Percentiles rank a stretch among this genome's conserved stretches.
These are phyloP conservation scores for Baryphthengus martii DNA, from an alignment of 2,113 vertebrate species.

Conservation along the genomic window DNA sequence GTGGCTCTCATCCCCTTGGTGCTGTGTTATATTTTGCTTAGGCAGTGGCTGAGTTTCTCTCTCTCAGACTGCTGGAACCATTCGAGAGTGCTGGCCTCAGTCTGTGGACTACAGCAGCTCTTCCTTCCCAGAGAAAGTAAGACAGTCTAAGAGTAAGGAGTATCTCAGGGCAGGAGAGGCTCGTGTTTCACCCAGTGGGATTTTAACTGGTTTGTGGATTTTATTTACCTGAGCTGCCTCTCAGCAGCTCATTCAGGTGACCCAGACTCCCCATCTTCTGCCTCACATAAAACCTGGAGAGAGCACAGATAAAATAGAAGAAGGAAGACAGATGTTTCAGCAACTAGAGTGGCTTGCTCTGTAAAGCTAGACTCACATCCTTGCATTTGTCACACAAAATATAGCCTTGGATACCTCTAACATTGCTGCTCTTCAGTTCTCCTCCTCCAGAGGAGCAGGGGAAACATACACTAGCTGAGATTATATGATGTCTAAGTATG, in stretches of 20 bases:
- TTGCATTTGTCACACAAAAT: background rate
- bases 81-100: background rate
- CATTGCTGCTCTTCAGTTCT: background rate
- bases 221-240: background rate
- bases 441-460: accelerated
- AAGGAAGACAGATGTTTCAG: background rate
- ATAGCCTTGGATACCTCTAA: background rate
- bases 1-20: background rate
- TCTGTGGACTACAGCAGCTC: background rate
- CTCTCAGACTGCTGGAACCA: background rate
- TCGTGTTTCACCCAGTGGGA: accelerated
- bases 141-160: background rate
- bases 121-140: background rate
- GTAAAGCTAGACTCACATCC: background rate
- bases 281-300: background rate
- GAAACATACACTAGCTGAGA: background rate
- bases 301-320: background rate
- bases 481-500: background rate
- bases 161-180: background rate
- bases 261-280: background rate
- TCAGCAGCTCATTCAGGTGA: background rate
- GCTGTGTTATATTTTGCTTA: background rate
- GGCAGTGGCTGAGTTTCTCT: background rate
- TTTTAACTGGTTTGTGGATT: background rate
- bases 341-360: background rate